phyloP scores from a whole-genome alignment of 2,113 vertebrate species.

The Cynocephalus volans region DNA sequence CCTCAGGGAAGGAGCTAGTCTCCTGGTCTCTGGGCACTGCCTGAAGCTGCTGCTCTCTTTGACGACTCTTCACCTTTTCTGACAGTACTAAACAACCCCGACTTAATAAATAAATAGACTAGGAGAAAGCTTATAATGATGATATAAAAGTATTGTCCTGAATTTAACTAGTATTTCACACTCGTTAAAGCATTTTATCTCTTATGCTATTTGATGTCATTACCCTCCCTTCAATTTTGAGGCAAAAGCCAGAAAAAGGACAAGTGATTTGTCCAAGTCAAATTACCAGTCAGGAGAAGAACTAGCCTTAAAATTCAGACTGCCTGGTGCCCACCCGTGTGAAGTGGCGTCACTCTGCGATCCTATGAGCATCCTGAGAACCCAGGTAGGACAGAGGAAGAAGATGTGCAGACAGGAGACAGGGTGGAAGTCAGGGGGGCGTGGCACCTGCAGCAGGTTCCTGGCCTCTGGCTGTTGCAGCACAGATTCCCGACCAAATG shows the following conservation, averaged over 20 bases:
- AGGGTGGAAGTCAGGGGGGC: accelerated
- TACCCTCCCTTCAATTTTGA: neutral
- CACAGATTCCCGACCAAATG: neutral
- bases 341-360: neutral
- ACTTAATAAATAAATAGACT: neutral
- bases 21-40: neutral
- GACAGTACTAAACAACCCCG: neutral
- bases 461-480: neutral
- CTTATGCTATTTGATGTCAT: neutral
- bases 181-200: neutral
- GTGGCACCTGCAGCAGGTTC: neutral
- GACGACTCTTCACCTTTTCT: neutral
- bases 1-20: no score
- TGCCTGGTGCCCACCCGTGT: neutral
- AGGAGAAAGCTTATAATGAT: neutral
- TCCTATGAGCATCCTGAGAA: neutral
- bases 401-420: neutral
- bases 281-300: neutral
- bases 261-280: neutral
- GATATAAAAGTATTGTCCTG: neutral
- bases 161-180: neutral
- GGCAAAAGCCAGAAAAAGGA: neutral
- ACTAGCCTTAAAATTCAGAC: no score
- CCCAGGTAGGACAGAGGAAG: neutral
- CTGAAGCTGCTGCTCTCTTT: no score